Evolutionary conservation across 2,888 invertebrate species (phyloP).

Genomic region (Theretra japonica): DNA sequence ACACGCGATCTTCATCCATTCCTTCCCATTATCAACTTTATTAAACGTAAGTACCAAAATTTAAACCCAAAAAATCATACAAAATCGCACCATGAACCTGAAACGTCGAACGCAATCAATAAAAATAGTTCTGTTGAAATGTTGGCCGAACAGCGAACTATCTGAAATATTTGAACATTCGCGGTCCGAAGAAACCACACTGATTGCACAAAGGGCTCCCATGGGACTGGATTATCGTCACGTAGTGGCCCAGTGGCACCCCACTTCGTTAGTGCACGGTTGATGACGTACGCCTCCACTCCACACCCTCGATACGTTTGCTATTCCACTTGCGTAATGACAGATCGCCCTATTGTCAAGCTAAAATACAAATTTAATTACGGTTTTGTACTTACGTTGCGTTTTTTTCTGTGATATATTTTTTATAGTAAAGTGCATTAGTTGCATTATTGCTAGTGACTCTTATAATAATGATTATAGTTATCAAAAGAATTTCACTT

Average conservation of each 20-base stretch:
- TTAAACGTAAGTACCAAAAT: no score
- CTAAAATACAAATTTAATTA: not conserved
- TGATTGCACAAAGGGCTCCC: conserved; percentile 83
- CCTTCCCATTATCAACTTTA: no score
- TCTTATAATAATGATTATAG: not conserved
- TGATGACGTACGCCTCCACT: conserved; percentile 49
- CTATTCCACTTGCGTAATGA: conserved; percentile 45
- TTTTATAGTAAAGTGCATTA: no score
- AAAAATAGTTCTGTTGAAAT: conserved; percentile 29
- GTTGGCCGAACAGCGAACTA: conserved; percentile 46
- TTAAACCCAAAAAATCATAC: no score
- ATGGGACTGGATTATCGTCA: conserved; percentile 78
- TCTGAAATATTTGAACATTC: conserved; percentile 53
- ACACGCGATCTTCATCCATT: no score
- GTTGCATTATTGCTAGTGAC: no score
- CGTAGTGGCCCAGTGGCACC: conserved; percentile 62
- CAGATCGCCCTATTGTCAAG: conserved; percentile 21
- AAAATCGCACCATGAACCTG: no score
- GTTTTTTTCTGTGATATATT: not conserved
- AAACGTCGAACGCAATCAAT: conserved; percentile 1
- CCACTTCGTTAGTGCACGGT: conserved; percentile 73
- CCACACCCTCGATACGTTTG: conserved; percentile 46
- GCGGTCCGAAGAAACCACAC: conserved; percentile 75
- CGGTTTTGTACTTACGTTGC: not conserved
- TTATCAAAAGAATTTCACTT: not conserved